Base-by-base conservation (phyloP, 2,888 invertebrate genomes). In the Byasa hedistus region DNA sequence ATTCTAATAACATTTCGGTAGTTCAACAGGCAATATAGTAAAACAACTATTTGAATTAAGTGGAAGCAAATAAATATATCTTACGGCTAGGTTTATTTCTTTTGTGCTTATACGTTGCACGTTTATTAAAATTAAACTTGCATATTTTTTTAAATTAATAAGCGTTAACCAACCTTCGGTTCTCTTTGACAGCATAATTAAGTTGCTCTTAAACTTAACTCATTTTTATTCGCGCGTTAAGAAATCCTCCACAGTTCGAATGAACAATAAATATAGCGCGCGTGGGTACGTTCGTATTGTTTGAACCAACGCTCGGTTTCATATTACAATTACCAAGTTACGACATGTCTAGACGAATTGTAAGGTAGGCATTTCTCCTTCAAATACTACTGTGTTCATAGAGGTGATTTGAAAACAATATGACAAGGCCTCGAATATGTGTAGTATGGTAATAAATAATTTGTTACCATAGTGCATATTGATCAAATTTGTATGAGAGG, bases 281-380 rank as follows among this genome's bases (percentile, higher is more conserved):
- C 79, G 87, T 87, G 84, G 86, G 87, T 77, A 76, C 79, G 69
- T 73, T 75, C 71, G 76, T 75, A 85, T 85, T 86, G 84, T 86
- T 83, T 84, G 78, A 71, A 73, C 69, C 71, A 70, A 69, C 71
- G 72, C 68, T 62, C 65, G 69, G 75, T 73, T 77, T 78, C 75
- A 75, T 75, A 73, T 76, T 73, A 75, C 73, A 69, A 72, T 75
- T 72, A 73, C 67, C 68, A 71, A 68, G 70, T 83, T 82, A 81
- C 84, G 79, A 82, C 78, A 85, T 76, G 84, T 84, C 85, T 86
- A 86, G 85, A 86, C 85, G 75, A 72, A 81, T 80, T 79, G 79
- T 75, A 77, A 81, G 78, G 78, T 79, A 83, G 82, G 84, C 84
- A 83, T 86, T 84, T 82, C 60, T 64, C 51, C 52, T 61, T 15